phyloP scores from a whole-genome alignment of 2,888 invertebrate species.

The Drosophila kambysellisi region DNA sequence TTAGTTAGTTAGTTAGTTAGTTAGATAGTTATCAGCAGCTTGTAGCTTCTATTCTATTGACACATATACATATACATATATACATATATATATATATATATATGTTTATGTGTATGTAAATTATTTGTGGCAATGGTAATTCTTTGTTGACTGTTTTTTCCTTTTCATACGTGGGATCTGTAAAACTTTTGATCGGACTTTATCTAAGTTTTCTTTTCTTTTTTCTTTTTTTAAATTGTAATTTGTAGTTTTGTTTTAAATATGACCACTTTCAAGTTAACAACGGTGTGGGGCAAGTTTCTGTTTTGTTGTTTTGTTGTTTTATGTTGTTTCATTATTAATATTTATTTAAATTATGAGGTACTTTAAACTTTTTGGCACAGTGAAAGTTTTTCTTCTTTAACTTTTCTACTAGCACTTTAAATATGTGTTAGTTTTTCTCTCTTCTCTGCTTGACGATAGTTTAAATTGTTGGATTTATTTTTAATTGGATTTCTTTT shows the following conservation, averaged over 20 bases:
- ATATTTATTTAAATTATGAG: constrained; percentile 87
- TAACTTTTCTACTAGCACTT: constrained; percentile 85
- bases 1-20: constrained; percentile 5
- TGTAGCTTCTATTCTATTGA: constrained; percentile 60
- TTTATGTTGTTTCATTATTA: constrained; percentile 52
- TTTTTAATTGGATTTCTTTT: constrained; percentile 32
- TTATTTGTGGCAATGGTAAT: constrained; percentile 20
- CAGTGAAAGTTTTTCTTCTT: constrained; percentile 89
- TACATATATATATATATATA: not conserved
- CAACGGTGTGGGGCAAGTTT: constrained; percentile 48
- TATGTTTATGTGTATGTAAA: not conserved
- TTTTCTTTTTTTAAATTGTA: not conserved
- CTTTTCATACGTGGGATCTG: constrained; percentile 25
- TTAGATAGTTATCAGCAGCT: constrained; percentile 47
- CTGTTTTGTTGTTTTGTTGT: constrained; percentile 41
- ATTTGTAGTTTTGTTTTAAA: constrained; percentile 10
- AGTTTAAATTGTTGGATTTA: constrained; percentile 33
- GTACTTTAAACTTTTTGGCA: constrained; percentile 92
- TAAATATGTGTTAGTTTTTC: constrained; percentile 31
- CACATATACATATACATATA: constrained; percentile 7
- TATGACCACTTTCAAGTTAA: constrained; percentile 29
- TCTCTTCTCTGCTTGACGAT: constrained; percentile 38
- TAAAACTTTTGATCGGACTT: constrained; percentile 7
- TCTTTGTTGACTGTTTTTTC: constrained; percentile 24
- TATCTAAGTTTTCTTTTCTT: not conserved